Evolutionary conservation across 1,140 invertebrate genomes (phyloP), one percentile per base, ranked within the genome.

Genomic region (Atta texana): DNA sequence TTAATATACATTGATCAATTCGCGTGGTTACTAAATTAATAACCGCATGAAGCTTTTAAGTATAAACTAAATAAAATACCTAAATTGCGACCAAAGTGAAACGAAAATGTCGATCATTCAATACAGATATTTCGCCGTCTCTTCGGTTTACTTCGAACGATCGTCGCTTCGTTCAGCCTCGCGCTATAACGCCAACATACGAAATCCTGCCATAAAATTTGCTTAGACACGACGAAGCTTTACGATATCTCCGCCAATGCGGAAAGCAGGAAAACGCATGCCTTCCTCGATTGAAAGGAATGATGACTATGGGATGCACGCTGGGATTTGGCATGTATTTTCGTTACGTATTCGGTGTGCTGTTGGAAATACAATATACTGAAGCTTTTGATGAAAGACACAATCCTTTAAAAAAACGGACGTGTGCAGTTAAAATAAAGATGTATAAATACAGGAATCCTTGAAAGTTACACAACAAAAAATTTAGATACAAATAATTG

Each of bases 161-260:
- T 72, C 68, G 34, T 81, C 21, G 31, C 28, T 82, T 72, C 12
- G 18, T 12, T 82, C 34, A 82, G 21, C 21, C 12, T 44, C 39
- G 55, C 55, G 53, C 51, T 31, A 57, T 87, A 87, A 85, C 59
- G 69, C 59, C 59, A 63, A 72, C 66, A 76, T 68, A 39, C 59
- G 77, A 76, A 76, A 86, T 88, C 75, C 87, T 66, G 55, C 51
- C 68, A 69, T 82, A 82, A 82, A 82, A 82, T 82, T 82, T 82
- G 68, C 39, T 82, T 82, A 82, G 80, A 82, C 80, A n/a, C 39
- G 53, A 82, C 66, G 51, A 61, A 28, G 80, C 53, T 82, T 82
- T 82, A 82, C 53, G 78, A 82, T 59, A 51, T 18, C 24, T 72
- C 18, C 31, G 18, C 68, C 68, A 82, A 82, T 85, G 53, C 76